Base-by-base conservation (phyloP, 2,113 vertebrate genomes). In the Fregetta grallaria region DNA sequence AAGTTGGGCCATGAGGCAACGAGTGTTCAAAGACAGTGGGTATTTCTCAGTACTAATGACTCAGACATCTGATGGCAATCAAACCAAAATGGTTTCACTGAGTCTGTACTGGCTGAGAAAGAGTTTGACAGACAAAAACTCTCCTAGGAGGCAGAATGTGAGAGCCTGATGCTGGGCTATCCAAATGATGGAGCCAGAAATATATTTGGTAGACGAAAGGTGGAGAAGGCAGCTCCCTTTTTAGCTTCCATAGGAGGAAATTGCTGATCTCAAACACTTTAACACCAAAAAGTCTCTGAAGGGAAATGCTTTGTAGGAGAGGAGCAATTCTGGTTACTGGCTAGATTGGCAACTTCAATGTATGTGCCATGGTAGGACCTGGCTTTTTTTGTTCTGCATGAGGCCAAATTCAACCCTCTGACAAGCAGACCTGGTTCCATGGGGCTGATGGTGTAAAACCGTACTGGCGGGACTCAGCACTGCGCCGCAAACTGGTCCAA, bases 331-430 rank as follows among this genome's bases (percentile, higher is more conserved):
- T 55, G 18, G 18, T 53, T 58, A 11, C 13, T 45, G 34, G 8
- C 7, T n/a, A 36, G 26, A 75, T 1, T 20, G 49, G 47, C 47
- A 84, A 17, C 29, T 74, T 66, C 80, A 74, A 29, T 3, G 14
- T 36, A 34, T 2, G 17, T 3, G 6, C 25, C 3, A 0, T 11
- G 71, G 44, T 4, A 79, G 50, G 49, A 70, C 18, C 4, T 36
- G 29, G 38, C 8, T 22, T 42, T 27, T 42, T 20, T 36, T 56
- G 15, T 30, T 62, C 29, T 27, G 29, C 40, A 14, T 5, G 53
- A 90, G 18, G 75, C 30, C 78, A 86, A 76, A 76, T 61, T 72
- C 71, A 86, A 30, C 5, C 6, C 29, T 44, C 4, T 1, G 10
- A 62, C 3, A 36, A 53, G 58, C 71, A 38, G 58, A 25, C 10